A percentile compares a stretch with the other conserved stretches of the same genome.
Evolutionary conservation across 2,113 vertebrate species (phyloP).

Genomic region (Forbesichthys papilliferus): DNA sequence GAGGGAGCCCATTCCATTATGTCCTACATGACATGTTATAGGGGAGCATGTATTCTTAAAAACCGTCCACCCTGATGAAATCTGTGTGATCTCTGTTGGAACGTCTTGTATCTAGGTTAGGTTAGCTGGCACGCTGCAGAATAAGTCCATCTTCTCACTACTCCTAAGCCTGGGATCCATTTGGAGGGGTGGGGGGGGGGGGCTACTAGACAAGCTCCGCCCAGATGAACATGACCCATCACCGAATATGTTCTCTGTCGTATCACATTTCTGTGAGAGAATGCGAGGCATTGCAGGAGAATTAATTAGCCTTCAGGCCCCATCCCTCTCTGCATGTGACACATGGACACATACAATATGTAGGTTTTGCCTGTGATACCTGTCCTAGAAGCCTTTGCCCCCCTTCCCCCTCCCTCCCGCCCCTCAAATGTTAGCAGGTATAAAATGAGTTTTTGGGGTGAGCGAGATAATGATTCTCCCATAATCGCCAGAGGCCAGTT

Average conservation of each 20-base stretch:
- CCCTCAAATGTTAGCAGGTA: constrained; percentile 72
- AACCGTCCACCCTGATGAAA: too few species aligned
- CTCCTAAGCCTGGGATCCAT: too few species aligned
- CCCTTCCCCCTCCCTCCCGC: constrained; percentile 13
- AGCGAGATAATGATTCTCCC: constrained; percentile 75
- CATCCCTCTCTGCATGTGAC: not conserved
- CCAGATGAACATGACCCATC: not conserved
- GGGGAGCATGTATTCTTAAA: too few species aligned
- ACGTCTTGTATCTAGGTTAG: not conserved
- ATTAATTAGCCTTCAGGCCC: not conserved
- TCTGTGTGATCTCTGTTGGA: too few species aligned
- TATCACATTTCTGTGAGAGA: constrained; percentile 23
- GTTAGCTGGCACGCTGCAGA: not conserved
- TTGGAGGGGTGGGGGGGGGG: too few species aligned
- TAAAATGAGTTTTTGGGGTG: constrained; percentile 73
- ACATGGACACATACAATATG: not conserved
- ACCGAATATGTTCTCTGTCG: constrained; percentile 6
- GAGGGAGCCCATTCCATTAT: too few species aligned
- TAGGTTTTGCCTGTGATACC: constrained; percentile 44
- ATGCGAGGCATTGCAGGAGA: not conserved
- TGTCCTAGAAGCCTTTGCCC: constrained; percentile 54
- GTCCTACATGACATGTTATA: too few species aligned
- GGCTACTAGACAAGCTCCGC: not conserved
- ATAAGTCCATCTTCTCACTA: too few species aligned
- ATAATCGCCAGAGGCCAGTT: constrained; percentile 76